A percentile compares a stretch with the other conserved stretches of the same genome.
Conservation (phyloP, 2,888 invertebrate genomes). For the Octodonta nipae region DNA sequence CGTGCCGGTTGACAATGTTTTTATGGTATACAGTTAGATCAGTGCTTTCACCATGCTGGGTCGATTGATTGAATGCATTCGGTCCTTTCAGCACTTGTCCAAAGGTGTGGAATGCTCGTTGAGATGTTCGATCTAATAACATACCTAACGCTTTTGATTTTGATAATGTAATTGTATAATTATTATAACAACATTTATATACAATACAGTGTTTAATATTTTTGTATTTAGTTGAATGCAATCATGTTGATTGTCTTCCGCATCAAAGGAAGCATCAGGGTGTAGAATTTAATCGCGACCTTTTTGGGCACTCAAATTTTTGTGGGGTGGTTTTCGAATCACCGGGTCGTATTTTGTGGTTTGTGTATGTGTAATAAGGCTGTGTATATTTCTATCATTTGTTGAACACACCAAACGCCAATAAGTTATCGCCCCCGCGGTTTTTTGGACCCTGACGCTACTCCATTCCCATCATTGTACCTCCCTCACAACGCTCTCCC, state of each 20-base stretch:
- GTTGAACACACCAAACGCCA: slow-evolving; percentile 12
- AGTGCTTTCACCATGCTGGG: slow-evolving; percentile 34
- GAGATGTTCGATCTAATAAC: slow-evolving; percentile 25
- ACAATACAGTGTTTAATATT: slow-evolving; percentile 39
- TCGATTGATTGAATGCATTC: no score
- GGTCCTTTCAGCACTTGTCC: slow-evolving; percentile 33
- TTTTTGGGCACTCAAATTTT: slow-evolving; percentile 35
- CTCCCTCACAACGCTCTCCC: neutral
- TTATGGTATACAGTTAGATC: slow-evolving; percentile 33
- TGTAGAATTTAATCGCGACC: slow-evolving; percentile 37
- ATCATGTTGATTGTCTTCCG: slow-evolving; percentile 38
- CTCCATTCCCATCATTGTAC: no score
- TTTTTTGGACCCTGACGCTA: neutral
- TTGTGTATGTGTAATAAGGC: slow-evolving; percentile 38
- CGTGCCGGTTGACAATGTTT: slow-evolving; percentile 35
- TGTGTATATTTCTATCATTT: slow-evolving; percentile 33
- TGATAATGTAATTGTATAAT: slow-evolving; percentile 37
- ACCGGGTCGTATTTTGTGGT: slow-evolving; percentile 36
- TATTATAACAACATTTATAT: slow-evolving; percentile 37
- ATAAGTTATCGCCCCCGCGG: neutral
- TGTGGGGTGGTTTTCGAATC: slow-evolving; percentile 35
- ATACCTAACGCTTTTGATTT: slow-evolving; percentile 30
- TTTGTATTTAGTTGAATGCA: slow-evolving; percentile 39
- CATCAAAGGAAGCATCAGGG: slow-evolving; percentile 36
- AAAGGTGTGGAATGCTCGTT: slow-evolving; percentile 21